Evolutionary conservation across 2,888 invertebrate species (phyloP).

Genomic region (Aromia moschata): DNA sequence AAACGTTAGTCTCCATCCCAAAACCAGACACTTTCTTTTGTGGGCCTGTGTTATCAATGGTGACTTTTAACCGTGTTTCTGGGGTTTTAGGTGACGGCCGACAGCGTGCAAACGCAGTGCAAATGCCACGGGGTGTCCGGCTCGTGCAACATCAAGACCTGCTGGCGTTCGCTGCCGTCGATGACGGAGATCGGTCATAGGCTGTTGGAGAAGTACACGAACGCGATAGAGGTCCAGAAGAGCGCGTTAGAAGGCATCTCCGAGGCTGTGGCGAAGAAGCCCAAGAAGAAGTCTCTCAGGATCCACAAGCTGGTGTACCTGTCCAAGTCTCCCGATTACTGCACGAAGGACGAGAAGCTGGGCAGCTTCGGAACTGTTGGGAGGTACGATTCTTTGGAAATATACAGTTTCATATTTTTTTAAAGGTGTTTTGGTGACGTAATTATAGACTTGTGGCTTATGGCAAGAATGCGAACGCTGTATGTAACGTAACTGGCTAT

Average conservation of each 20-base stretch:
- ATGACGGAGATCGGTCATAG: constrained; percentile 66
- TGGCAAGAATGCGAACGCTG: too few species aligned
- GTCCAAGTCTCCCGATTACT: constrained; percentile 85
- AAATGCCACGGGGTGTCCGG: constrained; percentile 88
- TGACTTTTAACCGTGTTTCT: too few species aligned
- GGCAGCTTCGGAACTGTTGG: constrained; percentile 82
- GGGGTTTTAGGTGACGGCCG: constrained; percentile 72
- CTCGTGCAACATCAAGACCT: constrained; percentile 83
- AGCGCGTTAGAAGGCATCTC: constrained; percentile 30
- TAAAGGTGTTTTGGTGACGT: too few species aligned
- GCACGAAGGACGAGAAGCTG: constrained; percentile 75
- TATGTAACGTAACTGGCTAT: too few species aligned
- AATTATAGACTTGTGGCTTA: too few species aligned
- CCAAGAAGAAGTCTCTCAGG: constrained; percentile 47
- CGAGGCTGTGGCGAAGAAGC: constrained; percentile 26
- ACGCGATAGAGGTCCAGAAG: constrained; percentile 64
- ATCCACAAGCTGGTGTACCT: constrained; percentile 76
- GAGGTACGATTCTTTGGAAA: constrained; percentile 65
- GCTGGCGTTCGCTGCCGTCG: constrained; percentile 79
- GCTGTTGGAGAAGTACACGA: constrained; percentile 69
- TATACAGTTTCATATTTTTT: too few species aligned
- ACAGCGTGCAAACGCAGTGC: constrained; percentile 72
- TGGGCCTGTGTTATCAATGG: too few species aligned
- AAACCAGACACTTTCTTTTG: too few species aligned
- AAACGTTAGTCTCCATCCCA: too few species aligned